Base-by-base conservation (phyloP, 1,140 invertebrate genomes). In the Drosophila pseudoananassae region DNA sequence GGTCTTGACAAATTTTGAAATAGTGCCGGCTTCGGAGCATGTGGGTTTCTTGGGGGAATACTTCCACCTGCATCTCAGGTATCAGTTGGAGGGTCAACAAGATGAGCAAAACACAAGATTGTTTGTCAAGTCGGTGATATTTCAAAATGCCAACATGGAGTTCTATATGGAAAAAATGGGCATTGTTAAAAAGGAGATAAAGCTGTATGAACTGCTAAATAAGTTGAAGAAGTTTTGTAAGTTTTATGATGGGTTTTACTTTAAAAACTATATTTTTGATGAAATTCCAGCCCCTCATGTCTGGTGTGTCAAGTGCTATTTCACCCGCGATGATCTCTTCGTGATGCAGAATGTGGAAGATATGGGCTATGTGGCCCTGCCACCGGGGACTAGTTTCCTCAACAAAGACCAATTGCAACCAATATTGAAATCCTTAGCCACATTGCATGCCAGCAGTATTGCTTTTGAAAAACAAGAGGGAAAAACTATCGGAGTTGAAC, bases 241-340 rank as follows among this genome's bases (percentile, higher is more conserved):
- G 89, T 76, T 25, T 14, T 4, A 8, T 3, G 3, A 25, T 17
- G 8, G 6, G 9, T 31, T 17, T 5, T 25, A 12, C 1, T 9
- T 14, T 1, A 27, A 4, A 1, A 27, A 14, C 8, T 7, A 3
- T 9, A 52, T 14, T 31, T 3, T 17, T 1, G 2, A 0, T 29
- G 6, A n/a, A 7, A 25, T 15, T 23, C 6, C 3, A 91, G 90
- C 85, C 31, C 9, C 47, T 3, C 68, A 82, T 52, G 61, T 88
- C 1, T 93, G 92, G 92, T 78, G 87, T 7, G 80, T 92, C n/a
- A 64, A 78, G n/a, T 93, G 92, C 43, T 92, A 92, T 46, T 80
- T 84, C 7, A 61, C 69, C 0, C 92, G 92, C 2, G 33, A 87
- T 0, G 85, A 93, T 75, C 45, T 92, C 17, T 79, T 93, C 43